phyloP scores from a whole-genome alignment of 1,140 invertebrate species.

The Melitaea cinxia region DNA sequence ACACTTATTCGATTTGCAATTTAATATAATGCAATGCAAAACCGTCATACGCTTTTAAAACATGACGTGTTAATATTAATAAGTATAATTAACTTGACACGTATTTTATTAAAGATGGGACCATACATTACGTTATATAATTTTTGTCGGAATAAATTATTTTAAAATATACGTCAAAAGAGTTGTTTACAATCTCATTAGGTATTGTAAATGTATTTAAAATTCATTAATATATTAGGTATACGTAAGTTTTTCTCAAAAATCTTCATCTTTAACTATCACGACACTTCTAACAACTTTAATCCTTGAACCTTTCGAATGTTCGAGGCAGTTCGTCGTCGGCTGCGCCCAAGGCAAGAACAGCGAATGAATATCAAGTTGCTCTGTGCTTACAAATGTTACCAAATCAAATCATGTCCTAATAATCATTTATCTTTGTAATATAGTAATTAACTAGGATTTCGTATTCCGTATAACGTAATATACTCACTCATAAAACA shows the following conservation, averaged over 20 bases:
- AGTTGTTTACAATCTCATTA: too few relatives aligned
- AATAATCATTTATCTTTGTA: background rate
- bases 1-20: constrained; percentile 16
- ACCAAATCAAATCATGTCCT: background rate
- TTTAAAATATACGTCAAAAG: too few relatives aligned
- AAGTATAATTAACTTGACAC: background rate
- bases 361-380: constrained; percentile 36
- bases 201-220: too few relatives aligned
- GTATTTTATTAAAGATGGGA: background rate
- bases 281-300: constrained; percentile 42
- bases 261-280: background rate
- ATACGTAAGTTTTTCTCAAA: background rate
- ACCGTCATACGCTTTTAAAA: background rate
- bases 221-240: too few relatives aligned
- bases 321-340: constrained; percentile 40
- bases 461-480: background rate
- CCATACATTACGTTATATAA: background rate
- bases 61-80: background rate
- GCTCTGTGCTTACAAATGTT: constrained; percentile 20
- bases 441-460: background rate
- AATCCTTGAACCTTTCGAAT: constrained; percentile 54
- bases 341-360: constrained; percentile 44
- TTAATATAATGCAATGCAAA: constrained; percentile 10
- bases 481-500: too few relatives aligned
- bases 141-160: too few relatives aligned